Evolutionary conservation across 2,113 vertebrate species (phyloP).

Genomic region (Pao palembangensis): DNA sequence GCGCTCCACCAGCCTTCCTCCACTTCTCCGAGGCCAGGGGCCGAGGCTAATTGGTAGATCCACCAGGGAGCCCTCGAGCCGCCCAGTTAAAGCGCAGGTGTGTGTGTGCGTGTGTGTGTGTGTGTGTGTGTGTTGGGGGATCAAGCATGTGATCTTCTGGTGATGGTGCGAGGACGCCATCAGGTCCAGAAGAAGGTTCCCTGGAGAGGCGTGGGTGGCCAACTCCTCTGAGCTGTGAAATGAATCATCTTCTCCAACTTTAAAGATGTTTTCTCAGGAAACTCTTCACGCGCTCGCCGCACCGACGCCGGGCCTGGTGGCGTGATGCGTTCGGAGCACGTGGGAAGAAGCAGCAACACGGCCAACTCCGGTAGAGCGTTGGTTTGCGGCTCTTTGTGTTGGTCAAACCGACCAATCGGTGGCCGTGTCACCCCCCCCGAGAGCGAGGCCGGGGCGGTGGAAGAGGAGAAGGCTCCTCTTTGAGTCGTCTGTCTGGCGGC

Average conservation of each 20-base stretch:
- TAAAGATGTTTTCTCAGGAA: slow-evolving; percentile 17
- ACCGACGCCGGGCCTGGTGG: neutral
- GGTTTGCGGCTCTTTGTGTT: slow-evolving; percentile 46
- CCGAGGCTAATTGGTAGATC: slow-evolving; percentile 70
- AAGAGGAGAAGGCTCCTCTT: slow-evolving; percentile 57
- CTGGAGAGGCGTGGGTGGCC: slow-evolving; percentile 46
- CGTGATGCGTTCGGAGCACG: slow-evolving; percentile 15
- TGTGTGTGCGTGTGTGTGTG: too few relatives aligned
- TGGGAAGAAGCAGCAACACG: slow-evolving; percentile 14
- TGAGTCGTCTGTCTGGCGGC: slow-evolving; percentile 28
- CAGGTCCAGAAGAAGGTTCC: slow-evolving; percentile 29
- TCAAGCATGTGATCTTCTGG: too few relatives aligned
- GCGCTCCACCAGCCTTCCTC: slow-evolving; percentile 42
- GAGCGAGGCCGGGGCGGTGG: slow-evolving; percentile 46
- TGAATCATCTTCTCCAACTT: slow-evolving; percentile 10
- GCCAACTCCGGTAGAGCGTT: slow-evolving; percentile 33
- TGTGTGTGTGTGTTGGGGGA: too few relatives aligned
- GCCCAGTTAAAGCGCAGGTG: neutral
- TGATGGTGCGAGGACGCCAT: too few relatives aligned
- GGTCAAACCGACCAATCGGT: slow-evolving; percentile 66
- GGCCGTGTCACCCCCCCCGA: slow-evolving; percentile 52
- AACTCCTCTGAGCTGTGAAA: slow-evolving; percentile 33
- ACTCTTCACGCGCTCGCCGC: neutral
- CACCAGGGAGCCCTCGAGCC: slow-evolving; percentile 64
- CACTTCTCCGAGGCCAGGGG: slow-evolving; percentile 57